Percentiles rank a stretch among this genome's conserved stretches.
These are phyloP conservation scores for Mionectes macconnelli DNA, from an alignment of 2,113 vertebrate species.

Conservation along the genomic window DNA sequence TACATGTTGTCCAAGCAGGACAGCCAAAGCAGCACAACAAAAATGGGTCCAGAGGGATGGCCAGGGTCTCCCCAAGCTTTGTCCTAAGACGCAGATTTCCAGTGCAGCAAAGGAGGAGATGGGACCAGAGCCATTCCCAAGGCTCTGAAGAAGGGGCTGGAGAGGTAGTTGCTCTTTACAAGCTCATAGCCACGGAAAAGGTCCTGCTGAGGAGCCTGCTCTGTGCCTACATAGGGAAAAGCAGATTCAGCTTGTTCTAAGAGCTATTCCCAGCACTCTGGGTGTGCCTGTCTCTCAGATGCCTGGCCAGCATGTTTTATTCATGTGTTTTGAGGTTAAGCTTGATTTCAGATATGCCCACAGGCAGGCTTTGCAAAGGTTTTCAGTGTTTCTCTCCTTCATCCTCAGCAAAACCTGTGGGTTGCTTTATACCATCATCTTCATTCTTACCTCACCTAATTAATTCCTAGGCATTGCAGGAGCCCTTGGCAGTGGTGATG, in stretches of 20 bases:
- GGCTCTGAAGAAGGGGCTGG: neutral
- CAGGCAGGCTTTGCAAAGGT: neutral
- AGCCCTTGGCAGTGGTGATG: neutral
- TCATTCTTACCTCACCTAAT: neutral
- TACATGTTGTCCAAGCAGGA: neutral
- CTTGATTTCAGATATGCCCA: neutral
- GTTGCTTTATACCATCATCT: neutral
- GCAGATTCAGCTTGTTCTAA: accelerated
- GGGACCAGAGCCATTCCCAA: neutral
- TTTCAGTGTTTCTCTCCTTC: neutral
- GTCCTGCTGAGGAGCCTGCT: neutral
- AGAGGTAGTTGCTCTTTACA: neutral
- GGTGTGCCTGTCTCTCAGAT: neutral
- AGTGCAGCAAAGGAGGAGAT: neutral
- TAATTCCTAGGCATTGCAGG: neutral
- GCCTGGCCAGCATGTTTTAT: neutral
- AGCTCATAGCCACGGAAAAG: neutral
- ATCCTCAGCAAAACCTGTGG: neutral
- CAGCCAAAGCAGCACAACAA: neutral
- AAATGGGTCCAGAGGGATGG: accelerated
- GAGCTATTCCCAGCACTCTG: accelerated
- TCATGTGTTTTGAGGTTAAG: neutral
- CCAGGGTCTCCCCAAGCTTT: neutral
- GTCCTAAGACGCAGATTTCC: neutral
- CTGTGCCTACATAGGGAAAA: neutral